Evolutionary conservation across 2,797 vertebrate genomes (phyloP).

Genomic region (Melanotaenia parkinsoni): DNA sequence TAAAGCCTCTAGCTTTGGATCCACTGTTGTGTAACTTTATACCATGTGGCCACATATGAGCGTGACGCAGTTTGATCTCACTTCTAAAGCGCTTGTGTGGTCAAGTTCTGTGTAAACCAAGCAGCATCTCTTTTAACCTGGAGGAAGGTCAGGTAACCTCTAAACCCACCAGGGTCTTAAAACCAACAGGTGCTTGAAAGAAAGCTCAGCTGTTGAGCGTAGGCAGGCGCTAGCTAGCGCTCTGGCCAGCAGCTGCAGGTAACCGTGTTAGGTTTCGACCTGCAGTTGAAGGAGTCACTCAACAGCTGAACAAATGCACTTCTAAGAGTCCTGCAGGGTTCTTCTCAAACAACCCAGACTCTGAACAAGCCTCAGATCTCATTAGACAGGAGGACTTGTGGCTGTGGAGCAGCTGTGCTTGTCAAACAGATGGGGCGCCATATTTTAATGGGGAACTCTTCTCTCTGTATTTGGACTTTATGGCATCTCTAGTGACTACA

Average conservation of each 20-base stretch:
- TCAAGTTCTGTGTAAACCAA: constrained; percentile 58
- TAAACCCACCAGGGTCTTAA: constrained; percentile 12
- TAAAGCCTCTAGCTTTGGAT: constrained; percentile 16
- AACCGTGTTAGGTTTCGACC: constrained; percentile 21
- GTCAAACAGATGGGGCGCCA: constrained; percentile 61
- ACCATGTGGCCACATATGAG: constrained; percentile 31
- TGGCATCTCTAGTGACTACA: constrained; percentile 52
- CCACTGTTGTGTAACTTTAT: constrained; percentile 34
- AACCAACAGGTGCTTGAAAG: constrained; percentile 57
- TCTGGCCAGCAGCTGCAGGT: constrained; percentile 58
- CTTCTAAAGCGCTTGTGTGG: constrained; percentile 54
- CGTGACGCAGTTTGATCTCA: constrained; percentile 51
- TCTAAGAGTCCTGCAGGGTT: background rate
- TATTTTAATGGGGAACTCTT: constrained; percentile 37
- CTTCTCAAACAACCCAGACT: constrained; percentile 16
- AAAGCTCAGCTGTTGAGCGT: constrained; percentile 56
- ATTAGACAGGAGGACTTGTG: constrained; percentile 41
- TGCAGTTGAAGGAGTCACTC: constrained; percentile 22
- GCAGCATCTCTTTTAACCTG: constrained; percentile 34
- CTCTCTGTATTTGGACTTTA: constrained; percentile 43
- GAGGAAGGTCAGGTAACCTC: constrained; percentile 30
- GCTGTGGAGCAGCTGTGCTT: constrained; percentile 60
- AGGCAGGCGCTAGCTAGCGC: constrained; percentile 13
- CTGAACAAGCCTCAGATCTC: constrained; percentile 21
- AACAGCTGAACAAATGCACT: background rate